Evolutionary conservation across 2,888 invertebrate species (phyloP).

Genomic region (Eudemis profundana): DNA sequence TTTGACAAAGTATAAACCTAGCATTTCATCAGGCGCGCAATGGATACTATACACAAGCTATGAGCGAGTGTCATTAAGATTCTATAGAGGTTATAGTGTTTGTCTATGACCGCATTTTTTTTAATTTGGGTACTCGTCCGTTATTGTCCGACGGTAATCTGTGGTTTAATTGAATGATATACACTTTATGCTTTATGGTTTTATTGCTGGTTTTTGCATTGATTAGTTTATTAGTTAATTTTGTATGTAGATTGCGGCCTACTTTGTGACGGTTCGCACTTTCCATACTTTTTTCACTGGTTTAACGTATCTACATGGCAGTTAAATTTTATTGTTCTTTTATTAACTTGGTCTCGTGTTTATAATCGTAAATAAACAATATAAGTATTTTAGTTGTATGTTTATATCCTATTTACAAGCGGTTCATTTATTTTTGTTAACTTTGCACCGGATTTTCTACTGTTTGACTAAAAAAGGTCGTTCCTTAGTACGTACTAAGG

Average conservation of each 20-base stretch:
- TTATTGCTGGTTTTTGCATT: constrained; percentile 6
- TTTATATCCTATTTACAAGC: too few species aligned
- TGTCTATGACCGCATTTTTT: constrained; percentile 33
- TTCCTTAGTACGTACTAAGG: too few species aligned
- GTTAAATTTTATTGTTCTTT: too few species aligned
- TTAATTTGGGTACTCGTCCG: constrained; percentile 31
- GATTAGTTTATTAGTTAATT: constrained; percentile 1
- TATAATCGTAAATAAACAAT: too few species aligned
- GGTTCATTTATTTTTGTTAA: too few species aligned
- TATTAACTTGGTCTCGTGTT: too few species aligned
- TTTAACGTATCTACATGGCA: background rate
- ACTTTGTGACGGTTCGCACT: background rate
- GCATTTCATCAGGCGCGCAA: background rate
- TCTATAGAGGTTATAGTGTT: constrained; percentile 8
- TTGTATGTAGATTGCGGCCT: background rate
- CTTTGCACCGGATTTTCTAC: too few species aligned
- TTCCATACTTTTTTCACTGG: too few species aligned
- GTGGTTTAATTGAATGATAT: constrained; percentile 6
- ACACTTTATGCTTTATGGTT: background rate
- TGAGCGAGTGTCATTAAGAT: constrained; percentile 4
- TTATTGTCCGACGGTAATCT: constrained; percentile 32
- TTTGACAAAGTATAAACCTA: background rate
- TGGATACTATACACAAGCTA: constrained; percentile 2
- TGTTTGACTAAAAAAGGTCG: too few species aligned
- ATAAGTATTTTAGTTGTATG: too few species aligned